Percentiles rank a stretch among this genome's conserved stretches.
Evolutionary conservation across 2,113 vertebrate genomes (phyloP).

Genomic region (Saguinus midas): DNA sequence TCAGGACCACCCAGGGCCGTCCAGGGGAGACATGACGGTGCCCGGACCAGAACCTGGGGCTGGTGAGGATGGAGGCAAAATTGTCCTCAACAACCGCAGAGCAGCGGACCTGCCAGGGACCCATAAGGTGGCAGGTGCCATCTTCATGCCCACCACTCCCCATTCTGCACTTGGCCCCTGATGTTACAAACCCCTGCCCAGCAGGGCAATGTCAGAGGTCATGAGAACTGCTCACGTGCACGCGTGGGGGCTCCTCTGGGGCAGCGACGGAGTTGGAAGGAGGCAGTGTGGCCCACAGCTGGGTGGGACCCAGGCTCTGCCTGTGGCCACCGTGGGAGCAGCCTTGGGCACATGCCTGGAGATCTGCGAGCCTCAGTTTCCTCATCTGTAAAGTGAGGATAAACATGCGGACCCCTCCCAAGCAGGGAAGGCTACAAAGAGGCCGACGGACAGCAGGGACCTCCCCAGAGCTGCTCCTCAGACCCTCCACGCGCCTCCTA

Average conservation of each 20-base stretch:
- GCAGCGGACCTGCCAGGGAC: rapidly evolving
- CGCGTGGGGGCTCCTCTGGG: rapidly evolving
- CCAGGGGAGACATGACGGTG: not conserved
- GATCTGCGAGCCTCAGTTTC: not conserved
- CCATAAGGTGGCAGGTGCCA: not conserved
- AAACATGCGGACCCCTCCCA: not conserved
- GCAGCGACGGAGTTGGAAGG: too few relatives aligned
- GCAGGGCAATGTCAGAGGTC: rapidly evolving
- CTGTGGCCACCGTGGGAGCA: not conserved
- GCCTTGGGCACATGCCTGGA: rapidly evolving
- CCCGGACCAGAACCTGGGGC: not conserved
- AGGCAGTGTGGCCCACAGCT: rapidly evolving
- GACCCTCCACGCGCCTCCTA: not conserved
- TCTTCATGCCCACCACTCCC: rapidly evolving
- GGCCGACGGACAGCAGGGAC: rapidly evolving
- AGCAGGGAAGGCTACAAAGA: not conserved
- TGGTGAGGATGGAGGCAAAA: too few relatives aligned
- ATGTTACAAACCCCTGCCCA: not conserved
- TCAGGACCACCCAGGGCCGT: rapidly evolving
- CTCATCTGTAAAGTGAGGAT: not conserved
- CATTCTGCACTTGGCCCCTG: rapidly evolving
- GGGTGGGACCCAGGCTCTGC: not conserved
- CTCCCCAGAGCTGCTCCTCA: rapidly evolving
- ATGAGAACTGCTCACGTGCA: rapidly evolving
- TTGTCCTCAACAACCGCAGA: rapidly evolving